Conservation (phyloP, 2,797 vertebrate species). For the Xenentodon cancila region DNA sequence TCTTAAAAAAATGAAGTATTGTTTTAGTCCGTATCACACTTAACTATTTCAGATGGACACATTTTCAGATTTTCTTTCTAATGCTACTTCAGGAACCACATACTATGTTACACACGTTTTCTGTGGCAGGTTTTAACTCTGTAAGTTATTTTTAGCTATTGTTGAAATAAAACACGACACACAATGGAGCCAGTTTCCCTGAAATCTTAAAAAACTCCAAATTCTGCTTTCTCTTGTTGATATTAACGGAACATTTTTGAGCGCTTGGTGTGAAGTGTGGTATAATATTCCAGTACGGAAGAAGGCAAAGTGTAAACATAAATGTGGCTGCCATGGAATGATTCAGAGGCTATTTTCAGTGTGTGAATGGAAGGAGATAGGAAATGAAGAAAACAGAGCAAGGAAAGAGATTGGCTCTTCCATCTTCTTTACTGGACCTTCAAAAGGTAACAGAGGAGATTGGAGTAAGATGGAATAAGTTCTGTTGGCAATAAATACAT, state of each 20-base stretch:
- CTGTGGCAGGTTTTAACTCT: conserved; percentile 60
- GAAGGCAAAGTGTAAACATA: conserved; percentile 69
- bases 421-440: conserved; percentile 35
- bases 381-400: conserved; percentile 60
- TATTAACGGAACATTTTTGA: conserved; percentile 77
- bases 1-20: no score
- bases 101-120: conserved; percentile 57
- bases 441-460: conserved; percentile 47
- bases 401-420: conserved; percentile 64
- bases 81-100: conserved; percentile 70
- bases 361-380: conserved; percentile 61
- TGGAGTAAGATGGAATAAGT: conserved; percentile 50
- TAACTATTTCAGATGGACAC: no score
- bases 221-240: conserved; percentile 68
- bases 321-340: conserved; percentile 56
- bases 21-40: no score
- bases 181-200: conserved; percentile 57
- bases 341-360: conserved; percentile 73
- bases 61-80: conserved; percentile 28
- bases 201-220: conserved; percentile 26
- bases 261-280: conserved; percentile 56
- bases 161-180: conserved; percentile 67
- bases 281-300: conserved; percentile 78
- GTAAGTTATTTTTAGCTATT: conserved; percentile 75
- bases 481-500: conserved; percentile 41